phyloP scores from a whole-genome alignment of 2,113 vertebrate species.

The Ciconia maguari region DNA sequence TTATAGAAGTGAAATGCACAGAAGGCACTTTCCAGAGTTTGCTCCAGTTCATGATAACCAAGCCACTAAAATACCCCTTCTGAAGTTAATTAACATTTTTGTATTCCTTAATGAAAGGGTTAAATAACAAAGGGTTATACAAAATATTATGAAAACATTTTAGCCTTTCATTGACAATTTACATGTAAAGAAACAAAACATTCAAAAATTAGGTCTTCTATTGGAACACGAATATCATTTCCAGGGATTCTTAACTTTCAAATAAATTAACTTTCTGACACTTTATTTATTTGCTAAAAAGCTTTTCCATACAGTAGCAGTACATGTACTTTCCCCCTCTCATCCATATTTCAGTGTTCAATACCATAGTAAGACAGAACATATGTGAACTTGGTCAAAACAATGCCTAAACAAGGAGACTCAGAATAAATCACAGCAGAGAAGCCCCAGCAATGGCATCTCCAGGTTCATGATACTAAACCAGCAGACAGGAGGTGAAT shows the following conservation, averaged over 20 bases:
- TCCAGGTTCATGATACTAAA: neutral
- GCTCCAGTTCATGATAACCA: neutral
- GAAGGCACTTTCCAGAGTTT: constrained; percentile 46
- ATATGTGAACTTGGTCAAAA: neutral
- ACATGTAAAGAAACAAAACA: neutral
- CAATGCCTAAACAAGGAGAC: neutral
- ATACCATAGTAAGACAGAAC: neutral
- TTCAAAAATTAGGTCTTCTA: neutral
- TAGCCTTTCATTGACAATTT: neutral
- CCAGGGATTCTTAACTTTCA: neutral
- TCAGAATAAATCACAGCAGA: neutral
- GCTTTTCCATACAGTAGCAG: neutral
- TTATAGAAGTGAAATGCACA: neutral
- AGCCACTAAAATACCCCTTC: neutral
- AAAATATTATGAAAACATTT: neutral
- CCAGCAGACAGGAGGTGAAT: neutral
- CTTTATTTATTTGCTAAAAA: neutral
- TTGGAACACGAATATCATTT: neutral
- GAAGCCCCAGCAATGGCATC: neutral
- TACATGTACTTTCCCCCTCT: neutral
- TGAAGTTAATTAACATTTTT: neutral
- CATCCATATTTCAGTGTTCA: neutral
- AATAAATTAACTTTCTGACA: neutral
- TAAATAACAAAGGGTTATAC: neutral
- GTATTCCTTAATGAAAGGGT: neutral